These are phyloP conservation scores for Lipophrys pholis DNA, from an alignment of 2,113 vertebrate species.

Conservation along the genomic window DNA sequence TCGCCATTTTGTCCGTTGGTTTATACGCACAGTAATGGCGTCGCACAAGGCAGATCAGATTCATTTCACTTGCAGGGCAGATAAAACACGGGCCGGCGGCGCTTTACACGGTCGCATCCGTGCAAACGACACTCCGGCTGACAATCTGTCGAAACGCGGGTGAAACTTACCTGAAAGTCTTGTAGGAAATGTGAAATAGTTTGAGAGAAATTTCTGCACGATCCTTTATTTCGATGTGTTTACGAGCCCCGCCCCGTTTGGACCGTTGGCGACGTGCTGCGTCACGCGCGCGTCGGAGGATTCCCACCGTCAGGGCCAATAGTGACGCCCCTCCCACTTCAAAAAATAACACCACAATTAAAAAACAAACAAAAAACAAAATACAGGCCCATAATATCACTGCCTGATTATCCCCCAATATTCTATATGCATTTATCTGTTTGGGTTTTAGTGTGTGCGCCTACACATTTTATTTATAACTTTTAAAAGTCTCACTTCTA, in stretches of 20 bases:
- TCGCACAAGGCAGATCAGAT: constrained; percentile 73
- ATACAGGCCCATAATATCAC: too few species aligned
- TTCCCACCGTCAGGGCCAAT: constrained; percentile 43
- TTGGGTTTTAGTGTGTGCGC: too few species aligned
- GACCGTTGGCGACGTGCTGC: constrained; percentile 69
- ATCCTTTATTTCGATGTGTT: constrained; percentile 83
- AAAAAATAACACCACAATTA: too few species aligned
- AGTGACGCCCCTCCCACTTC: too few species aligned
- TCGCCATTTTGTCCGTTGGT: constrained; percentile 86
- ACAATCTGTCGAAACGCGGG: accelerated
- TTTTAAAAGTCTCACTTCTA: too few species aligned
- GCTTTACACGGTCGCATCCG: not conserved
- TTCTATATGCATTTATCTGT: too few species aligned
- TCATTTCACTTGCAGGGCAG: constrained; percentile 47
- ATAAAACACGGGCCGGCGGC: not conserved
- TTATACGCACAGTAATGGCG: constrained; percentile 83
- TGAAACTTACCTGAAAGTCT: constrained; percentile 68
- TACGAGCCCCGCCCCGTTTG: constrained; percentile 81
- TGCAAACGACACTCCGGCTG: constrained; percentile 14
- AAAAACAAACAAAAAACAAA: too few species aligned
- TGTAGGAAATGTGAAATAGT: constrained; percentile 52
- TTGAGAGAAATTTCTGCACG: constrained; percentile 73
- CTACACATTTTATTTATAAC: too few species aligned
- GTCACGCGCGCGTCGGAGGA: constrained; percentile 55
- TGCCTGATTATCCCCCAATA: too few species aligned